These are phyloP conservation scores for Neofelis nebulosa DNA, from an alignment of 2,113 vertebrate species.

Conservation along the genomic window DNA sequence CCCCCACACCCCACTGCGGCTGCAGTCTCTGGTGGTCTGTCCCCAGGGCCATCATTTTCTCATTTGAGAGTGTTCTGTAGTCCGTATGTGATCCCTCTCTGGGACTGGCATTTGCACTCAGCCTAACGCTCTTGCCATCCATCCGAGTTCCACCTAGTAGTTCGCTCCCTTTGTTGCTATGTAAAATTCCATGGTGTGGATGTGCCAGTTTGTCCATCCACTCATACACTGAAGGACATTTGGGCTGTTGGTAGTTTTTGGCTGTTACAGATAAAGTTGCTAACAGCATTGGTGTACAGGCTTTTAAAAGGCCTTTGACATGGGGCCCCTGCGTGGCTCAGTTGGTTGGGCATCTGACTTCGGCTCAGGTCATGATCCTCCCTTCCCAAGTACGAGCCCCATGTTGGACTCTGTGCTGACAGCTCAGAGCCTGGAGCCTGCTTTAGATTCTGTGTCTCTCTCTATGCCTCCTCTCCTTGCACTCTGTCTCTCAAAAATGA, in stretches of 20 bases:
- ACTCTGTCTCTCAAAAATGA: no score
- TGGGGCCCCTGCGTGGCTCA: no score
- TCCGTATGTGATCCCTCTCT: background rate
- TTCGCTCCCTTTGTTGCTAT: no score
- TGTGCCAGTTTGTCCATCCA: no score
- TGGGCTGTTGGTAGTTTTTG: background rate
- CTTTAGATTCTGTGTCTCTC: no score
- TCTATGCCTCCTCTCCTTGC: no score
- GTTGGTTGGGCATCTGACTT: no score
- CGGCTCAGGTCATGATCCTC: no score
- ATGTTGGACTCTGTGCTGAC: no score
- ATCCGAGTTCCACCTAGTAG: background rate
- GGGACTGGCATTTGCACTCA: background rate
- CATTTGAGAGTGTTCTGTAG: background rate
- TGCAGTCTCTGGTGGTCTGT: background rate
- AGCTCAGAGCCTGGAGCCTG: no score
- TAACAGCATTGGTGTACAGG: background rate
- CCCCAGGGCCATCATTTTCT: no score
- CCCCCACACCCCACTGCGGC: background rate
- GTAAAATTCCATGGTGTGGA: accelerated
- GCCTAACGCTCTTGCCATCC: background rate
- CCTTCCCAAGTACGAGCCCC: no score
- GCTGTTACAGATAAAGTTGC: background rate
- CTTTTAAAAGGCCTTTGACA: background rate
- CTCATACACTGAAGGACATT: background rate